These are phyloP conservation scores for Micrasema longulum DNA, from an alignment of 1,140 invertebrate genomes.

Conservation along the genomic window DNA sequence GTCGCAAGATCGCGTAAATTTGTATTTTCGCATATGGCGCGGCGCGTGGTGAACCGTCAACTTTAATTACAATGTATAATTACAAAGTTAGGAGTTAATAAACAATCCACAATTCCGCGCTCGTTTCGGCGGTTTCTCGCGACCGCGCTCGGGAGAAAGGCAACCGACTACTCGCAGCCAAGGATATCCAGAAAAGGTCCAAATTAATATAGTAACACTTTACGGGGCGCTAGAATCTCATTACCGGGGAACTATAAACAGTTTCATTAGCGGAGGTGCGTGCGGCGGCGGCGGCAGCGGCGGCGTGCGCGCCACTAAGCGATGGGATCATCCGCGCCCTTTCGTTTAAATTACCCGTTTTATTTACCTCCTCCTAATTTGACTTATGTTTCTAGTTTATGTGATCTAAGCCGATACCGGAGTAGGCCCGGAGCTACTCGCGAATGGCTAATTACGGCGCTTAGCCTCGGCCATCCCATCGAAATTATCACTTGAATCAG, in stretches of 20 bases:
- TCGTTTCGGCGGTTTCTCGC: slow-evolving; percentile 23
- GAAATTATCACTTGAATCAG: slow-evolving; percentile 9
- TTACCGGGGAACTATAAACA: slow-evolving; percentile 50
- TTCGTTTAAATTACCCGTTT: slow-evolving; percentile 46
- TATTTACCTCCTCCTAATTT: slow-evolving; percentile 32
- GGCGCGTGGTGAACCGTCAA: slow-evolving; percentile 34
- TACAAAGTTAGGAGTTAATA: slow-evolving; percentile 53
- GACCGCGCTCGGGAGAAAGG: neutral
- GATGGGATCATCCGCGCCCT: slow-evolving; percentile 39
- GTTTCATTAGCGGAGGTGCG: slow-evolving; percentile 49
- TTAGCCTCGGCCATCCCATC: neutral
- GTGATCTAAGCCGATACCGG: neutral
- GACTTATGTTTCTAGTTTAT: slow-evolving; percentile 21
- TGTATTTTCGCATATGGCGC: too few relatives aligned
- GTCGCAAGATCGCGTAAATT: too few relatives aligned
- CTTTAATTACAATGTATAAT: slow-evolving; percentile 52
- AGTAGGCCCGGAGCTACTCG: neutral
- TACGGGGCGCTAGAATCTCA: slow-evolving; percentile 43
- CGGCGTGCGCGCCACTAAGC: slow-evolving; percentile 11
- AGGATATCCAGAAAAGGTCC: slow-evolving; percentile 35
- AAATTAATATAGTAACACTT: slow-evolving; percentile 42
- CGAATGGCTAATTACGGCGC: slow-evolving; percentile 15
- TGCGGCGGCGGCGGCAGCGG: too few relatives aligned
- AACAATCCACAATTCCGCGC: slow-evolving; percentile 48
- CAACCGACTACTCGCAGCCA: too few relatives aligned